Evolutionary conservation across 2,888 invertebrate species (phyloP).

Genomic region (Agrypnus murinus): DNA sequence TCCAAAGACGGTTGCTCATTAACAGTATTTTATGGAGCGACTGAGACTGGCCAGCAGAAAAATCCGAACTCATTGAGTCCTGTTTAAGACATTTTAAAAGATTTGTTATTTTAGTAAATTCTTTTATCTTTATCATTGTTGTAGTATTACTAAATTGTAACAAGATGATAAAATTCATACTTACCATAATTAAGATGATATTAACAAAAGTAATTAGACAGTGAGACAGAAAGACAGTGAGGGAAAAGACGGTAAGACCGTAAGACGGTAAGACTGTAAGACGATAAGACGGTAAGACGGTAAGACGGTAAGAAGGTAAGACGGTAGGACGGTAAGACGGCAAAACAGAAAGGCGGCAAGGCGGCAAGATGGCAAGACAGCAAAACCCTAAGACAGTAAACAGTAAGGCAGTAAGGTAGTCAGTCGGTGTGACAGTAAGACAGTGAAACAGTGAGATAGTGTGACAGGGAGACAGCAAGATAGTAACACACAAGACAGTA

Average conservation of each 20-base stretch:
- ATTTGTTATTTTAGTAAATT: too few relatives aligned
- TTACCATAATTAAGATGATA: too few relatives aligned
- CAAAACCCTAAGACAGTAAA: not conserved
- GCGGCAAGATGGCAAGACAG: not conserved
- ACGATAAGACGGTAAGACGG: not conserved
- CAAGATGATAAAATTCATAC: too few relatives aligned
- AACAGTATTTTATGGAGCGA: too few relatives aligned
- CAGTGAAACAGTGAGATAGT: not conserved
- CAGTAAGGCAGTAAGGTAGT: constrained; percentile 2
- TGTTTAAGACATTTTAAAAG: too few relatives aligned
- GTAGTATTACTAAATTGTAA: too few relatives aligned
- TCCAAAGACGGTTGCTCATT: too few relatives aligned
- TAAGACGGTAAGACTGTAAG: not conserved
- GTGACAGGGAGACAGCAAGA: not conserved
- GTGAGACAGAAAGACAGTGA: not conserved
- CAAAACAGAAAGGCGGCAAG: not conserved
- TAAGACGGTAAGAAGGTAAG: constrained; percentile 1
- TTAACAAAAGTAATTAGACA: not conserved
- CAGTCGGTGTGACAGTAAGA: not conserved
- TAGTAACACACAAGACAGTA: constrained; percentile 2
- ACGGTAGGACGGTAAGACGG: not conserved
- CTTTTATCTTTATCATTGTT: too few relatives aligned
- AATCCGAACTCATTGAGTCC: too few relatives aligned
- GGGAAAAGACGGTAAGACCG: not conserved
- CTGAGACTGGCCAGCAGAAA: too few relatives aligned